Evolutionary conservation across 2,888 invertebrate species (phyloP).

Genomic region (Tetragnatha montana): DNA sequence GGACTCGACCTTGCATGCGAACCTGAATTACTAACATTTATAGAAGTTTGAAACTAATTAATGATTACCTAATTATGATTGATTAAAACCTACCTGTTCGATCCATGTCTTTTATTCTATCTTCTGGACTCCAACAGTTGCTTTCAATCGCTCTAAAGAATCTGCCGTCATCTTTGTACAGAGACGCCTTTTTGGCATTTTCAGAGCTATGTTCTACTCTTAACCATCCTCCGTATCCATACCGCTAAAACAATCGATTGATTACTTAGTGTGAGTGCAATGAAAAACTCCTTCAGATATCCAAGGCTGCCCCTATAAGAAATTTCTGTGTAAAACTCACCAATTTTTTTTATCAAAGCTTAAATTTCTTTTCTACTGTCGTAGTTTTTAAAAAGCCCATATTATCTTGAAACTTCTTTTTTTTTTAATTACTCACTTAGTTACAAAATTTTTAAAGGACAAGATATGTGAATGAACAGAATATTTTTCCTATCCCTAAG

Average conservation of each 20-base stretch:
- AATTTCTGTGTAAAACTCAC: no score
- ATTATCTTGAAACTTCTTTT: no score
- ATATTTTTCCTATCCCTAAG: no score
- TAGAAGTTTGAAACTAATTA: neutral
- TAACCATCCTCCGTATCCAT: constrained; percentile 79
- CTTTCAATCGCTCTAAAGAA: constrained; percentile 79
- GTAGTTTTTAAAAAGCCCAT: no score
- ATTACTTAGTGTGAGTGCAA: no score
- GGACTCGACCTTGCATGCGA: neutral
- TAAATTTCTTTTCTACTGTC: no score
- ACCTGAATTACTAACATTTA: neutral
- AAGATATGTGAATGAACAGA: no score
- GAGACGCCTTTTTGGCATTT: constrained; percentile 75
- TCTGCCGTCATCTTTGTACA: constrained; percentile 78
- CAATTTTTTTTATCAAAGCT: no score
- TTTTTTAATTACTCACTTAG: no score
- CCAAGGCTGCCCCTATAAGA: no score
- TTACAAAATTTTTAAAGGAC: no score
- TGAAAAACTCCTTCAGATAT: no score
- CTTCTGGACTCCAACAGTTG: constrained; percentile 78
- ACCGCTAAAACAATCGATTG: constrained; percentile 75
- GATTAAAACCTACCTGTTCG: constrained; percentile 74
- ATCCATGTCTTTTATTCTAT: constrained; percentile 79
- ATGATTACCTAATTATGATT: neutral
- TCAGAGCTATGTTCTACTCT: constrained; percentile 75